Percentiles rank a stretch among this genome's conserved stretches.
phyloP scores from a whole-genome alignment of 1,140 invertebrate species.

The Hycleus cichorii region DNA sequence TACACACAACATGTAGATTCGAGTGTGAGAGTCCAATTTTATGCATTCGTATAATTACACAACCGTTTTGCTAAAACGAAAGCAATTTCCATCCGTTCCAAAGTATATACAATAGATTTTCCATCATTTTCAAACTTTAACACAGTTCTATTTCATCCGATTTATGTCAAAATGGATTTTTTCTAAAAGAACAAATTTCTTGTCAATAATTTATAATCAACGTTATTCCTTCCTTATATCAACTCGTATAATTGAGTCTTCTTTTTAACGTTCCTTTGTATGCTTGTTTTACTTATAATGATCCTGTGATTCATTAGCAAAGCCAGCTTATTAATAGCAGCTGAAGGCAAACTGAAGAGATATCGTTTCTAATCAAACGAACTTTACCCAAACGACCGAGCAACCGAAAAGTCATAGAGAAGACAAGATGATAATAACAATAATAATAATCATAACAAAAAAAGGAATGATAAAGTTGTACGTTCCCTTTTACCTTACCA shows the following conservation, averaged over 20 bases:
- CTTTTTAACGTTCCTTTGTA: slow-evolving; percentile 27
- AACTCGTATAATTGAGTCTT: slow-evolving; percentile 24
- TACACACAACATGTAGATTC: background rate
- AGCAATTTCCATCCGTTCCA: slow-evolving; percentile 5
- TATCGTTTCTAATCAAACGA: no score
- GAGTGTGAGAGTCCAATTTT: slow-evolving; percentile 11
- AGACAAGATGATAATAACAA: background rate
- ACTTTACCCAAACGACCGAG: no score
- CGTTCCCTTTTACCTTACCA: slow-evolving; percentile 6
- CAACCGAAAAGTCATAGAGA: background rate
- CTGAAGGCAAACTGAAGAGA: slow-evolving; percentile 16
- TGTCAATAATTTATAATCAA: no score
- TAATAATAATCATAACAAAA: background rate
- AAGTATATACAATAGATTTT: background rate
- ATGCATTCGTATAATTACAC: slow-evolving; percentile 7
- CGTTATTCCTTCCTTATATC: no score
- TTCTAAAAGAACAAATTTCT: no score
- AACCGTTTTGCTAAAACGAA: slow-evolving; percentile 3
- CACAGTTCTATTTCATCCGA: background rate
- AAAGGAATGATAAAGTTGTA: slow-evolving; percentile 1
- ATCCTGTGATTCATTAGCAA: slow-evolving; percentile 31
- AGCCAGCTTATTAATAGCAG: slow-evolving; percentile 30
- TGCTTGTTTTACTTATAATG: slow-evolving; percentile 30
- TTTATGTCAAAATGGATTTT: no score
- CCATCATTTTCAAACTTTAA: background rate